A percentile compares a stretch with the other conserved stretches of the same genome.
Evolutionary conservation across 2,888 invertebrate species (phyloP).

Genomic region (Apotomis betuletana): DNA sequence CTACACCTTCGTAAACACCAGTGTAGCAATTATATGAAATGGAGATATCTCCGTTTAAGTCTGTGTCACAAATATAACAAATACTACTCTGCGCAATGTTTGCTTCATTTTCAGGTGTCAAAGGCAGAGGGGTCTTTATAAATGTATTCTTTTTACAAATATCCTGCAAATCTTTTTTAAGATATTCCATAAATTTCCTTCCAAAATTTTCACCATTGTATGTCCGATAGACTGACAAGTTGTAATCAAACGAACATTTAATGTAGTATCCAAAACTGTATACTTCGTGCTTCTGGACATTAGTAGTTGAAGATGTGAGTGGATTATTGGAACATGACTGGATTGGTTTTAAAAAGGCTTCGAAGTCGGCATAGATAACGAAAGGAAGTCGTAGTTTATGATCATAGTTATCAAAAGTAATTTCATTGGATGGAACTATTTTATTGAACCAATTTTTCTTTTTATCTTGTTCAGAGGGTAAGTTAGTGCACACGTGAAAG

Average conservation of each 20-base stretch:
- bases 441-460: slow-evolving; percentile 9
- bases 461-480: slow-evolving; percentile 27
- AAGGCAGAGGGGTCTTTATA: no score
- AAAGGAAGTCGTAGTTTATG: slow-evolving; percentile 44
- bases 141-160: neutral
- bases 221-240: neutral
- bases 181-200: neutral
- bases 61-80: no score
- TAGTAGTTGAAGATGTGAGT: no score
- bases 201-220: neutral
- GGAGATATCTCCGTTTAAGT: no score
- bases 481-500: slow-evolving; percentile 41
- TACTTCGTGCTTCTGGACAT: slow-evolving; percentile 45
- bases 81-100: no score
- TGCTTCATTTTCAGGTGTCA: no score
- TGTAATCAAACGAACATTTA: slow-evolving; percentile 12
- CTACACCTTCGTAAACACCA: slow-evolving; percentile 8
- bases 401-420: slow-evolving; percentile 44
- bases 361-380: slow-evolving; percentile 47
- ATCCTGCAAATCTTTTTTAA: neutral
- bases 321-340: slow-evolving; percentile 42
- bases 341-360: slow-evolving; percentile 48
- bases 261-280: slow-evolving; percentile 9
- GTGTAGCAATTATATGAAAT: neutral
- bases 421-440: slow-evolving; percentile 30